Percentiles rank a stretch among this genome's conserved stretches.
phyloP scores from a whole-genome alignment of 2,797 vertebrate species.

The Pagetopsis macropterus region DNA sequence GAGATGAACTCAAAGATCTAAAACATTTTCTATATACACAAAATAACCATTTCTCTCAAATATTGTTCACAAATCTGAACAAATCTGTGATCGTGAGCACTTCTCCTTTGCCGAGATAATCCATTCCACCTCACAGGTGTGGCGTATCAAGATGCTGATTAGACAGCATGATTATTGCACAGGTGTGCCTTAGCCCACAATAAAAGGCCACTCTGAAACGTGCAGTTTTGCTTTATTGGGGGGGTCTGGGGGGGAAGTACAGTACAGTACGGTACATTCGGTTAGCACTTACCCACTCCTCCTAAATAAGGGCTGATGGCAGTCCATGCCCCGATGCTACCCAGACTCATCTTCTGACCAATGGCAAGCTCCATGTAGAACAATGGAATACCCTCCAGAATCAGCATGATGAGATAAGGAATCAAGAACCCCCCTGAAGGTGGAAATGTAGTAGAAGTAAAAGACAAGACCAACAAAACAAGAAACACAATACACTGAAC shows the following conservation, averaged over 20 bases:
- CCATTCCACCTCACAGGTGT: too few species aligned
- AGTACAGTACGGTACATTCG: not conserved
- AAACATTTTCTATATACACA: too few species aligned
- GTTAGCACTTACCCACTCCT: conserved; percentile 86
- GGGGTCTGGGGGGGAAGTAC: not conserved
- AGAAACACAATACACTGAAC: not conserved
- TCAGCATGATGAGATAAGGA: conserved; percentile 91
- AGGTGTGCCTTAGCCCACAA: too few species aligned
- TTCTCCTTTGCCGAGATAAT: too few species aligned
- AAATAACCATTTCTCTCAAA: too few species aligned
- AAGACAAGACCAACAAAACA: not conserved
- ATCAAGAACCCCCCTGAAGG: conserved; percentile 91
- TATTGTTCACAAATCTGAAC: too few species aligned
- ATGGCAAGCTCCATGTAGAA: conserved; percentile 93
- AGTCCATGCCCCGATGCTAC: conserved; percentile 92
- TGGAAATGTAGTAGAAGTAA: not conserved
- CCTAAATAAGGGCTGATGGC: conserved; percentile 92
- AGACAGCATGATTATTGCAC: too few species aligned
- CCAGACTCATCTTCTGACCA: conserved; percentile 92
- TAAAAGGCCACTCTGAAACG: too few species aligned
- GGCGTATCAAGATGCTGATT: too few species aligned
- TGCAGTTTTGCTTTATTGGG: too few species aligned
- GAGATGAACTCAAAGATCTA: too few species aligned
- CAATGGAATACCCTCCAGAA: conserved; percentile 91
- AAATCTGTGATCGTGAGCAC: too few species aligned